Evolutionary conservation across 92 coral and sea anemone genomes (phyloP).

Genomic region (Desmophyllum pertusum): DNA sequence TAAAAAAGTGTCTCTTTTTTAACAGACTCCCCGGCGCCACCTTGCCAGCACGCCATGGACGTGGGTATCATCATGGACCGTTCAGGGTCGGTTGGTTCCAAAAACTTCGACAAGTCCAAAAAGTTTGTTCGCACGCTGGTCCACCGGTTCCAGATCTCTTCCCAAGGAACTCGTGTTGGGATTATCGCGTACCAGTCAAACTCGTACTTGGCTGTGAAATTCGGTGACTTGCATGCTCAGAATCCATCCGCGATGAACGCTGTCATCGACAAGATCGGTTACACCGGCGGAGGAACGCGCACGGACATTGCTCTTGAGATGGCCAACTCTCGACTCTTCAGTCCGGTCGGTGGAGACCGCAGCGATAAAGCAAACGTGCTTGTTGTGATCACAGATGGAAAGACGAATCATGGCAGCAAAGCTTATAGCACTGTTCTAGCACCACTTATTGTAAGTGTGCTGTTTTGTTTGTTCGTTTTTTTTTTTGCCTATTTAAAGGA

Average conservation of each 20-base stretch:
- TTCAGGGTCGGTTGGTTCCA: conserved; percentile 65
- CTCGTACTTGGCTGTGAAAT: conserved; percentile 36
- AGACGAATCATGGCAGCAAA: conserved; percentile 59
- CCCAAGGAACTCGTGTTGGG: conserved; percentile 65
- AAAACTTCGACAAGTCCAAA: conserved; percentile 64
- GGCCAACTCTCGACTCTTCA: conserved; percentile 58
- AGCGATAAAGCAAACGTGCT: conserved; percentile 60
- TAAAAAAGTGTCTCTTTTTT: neutral
- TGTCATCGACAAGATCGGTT: conserved; percentile 39
- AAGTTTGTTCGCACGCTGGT: conserved; percentile 69
- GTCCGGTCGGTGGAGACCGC: conserved; percentile 60
- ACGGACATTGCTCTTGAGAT: conserved; percentile 54
- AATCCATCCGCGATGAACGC: conserved; percentile 27
- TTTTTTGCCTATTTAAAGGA: no score
- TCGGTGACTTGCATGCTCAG: conserved; percentile 30
- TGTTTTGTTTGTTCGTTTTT: neutral
- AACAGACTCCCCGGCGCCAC: conserved; percentile 38
- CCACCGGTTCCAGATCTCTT: conserved; percentile 68
- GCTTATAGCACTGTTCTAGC: conserved; percentile 45
- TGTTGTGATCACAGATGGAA: conserved; percentile 67
- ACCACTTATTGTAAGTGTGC: conserved; percentile 54
- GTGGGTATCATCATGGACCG: conserved; percentile 86
- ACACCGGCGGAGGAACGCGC: conserved; percentile 65
- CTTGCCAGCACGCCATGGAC: conserved; percentile 76
- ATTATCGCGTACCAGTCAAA: conserved; percentile 56